Evolutionary conservation across 2,113 vertebrate genomes (phyloP).

Genomic region (Leucopternis melanops): DNA sequence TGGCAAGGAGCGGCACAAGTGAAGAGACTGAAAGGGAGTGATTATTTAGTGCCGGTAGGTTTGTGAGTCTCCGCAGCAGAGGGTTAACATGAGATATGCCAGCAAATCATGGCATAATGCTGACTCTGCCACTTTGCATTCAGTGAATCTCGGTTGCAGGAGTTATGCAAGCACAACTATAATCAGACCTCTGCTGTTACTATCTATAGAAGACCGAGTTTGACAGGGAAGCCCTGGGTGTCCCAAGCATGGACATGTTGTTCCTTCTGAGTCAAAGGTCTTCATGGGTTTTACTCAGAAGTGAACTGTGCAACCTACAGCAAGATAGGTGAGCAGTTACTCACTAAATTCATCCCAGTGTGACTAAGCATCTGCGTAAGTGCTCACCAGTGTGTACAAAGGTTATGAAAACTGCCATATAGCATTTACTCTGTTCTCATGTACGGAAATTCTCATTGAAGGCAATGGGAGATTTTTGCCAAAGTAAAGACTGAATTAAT

Average conservation of each 20-base stretch:
- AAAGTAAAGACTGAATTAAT: not conserved
- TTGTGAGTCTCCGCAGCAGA: not conserved
- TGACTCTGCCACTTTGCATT: not conserved
- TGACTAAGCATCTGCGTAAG: not conserved
- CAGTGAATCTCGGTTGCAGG: not conserved
- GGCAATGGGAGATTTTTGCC: not conserved
- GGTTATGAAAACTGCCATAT: not conserved
- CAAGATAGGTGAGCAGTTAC: not conserved
- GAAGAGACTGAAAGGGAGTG: not conserved
- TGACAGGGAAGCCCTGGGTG: not conserved
- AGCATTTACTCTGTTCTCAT: not conserved
- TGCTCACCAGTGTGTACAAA: not conserved
- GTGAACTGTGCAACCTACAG: not conserved
- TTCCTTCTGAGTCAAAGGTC: not conserved
- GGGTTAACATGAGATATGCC: not conserved
- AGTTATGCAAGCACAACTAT: not conserved
- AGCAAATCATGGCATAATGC: not conserved
- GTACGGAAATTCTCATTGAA: not conserved
- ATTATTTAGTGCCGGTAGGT: not conserved
- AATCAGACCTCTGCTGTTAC: not conserved
- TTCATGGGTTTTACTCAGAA: not conserved
- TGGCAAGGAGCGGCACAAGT: not conserved
- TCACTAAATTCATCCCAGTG: not conserved
- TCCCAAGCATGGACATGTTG: not conserved
- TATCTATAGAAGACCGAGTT: not conserved